phyloP scores from a whole-genome alignment of 53 echinoderm and acorn worm species.

The Patiria pectinifera region DNA sequence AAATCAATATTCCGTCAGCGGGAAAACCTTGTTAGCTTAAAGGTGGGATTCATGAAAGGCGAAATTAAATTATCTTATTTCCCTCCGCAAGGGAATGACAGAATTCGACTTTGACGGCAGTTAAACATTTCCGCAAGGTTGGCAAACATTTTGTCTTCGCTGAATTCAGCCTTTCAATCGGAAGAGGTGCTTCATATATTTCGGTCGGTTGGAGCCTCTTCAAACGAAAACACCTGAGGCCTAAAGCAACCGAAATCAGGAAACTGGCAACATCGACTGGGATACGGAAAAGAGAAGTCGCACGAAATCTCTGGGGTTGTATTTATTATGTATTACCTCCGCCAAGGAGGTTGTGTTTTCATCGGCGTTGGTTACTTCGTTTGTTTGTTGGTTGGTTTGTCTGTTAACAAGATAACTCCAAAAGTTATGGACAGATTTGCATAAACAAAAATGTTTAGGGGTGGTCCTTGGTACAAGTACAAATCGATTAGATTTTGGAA shows the following conservation, averaged over 20 bases:
- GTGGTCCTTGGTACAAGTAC: too few relatives aligned
- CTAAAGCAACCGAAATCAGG: not conserved
- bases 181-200: not conserved
- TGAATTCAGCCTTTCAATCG: not conserved
- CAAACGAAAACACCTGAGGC: not conserved
- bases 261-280: not conserved
- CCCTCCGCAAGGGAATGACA: not conserved
- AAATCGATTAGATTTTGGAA: too few relatives aligned
- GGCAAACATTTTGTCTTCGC: not conserved
- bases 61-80: not conserved
- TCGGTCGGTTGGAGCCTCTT: not conserved
- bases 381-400: too few relatives aligned
- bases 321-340: too few relatives aligned
- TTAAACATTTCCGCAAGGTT: constrained; percentile 1
- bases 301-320: not conserved
- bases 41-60: not conserved
- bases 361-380: too few relatives aligned
- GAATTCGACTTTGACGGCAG: constrained; percentile 1
- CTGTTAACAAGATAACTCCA: too few relatives aligned
- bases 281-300: not conserved
- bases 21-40: not conserved
- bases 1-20: not conserved
- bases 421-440: too few relatives aligned
- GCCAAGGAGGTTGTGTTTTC: too few relatives aligned
- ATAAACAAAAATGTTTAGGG: too few relatives aligned